Base-by-base conservation (phyloP, 2,888 invertebrate species). In the Lamproptera curius region DNA sequence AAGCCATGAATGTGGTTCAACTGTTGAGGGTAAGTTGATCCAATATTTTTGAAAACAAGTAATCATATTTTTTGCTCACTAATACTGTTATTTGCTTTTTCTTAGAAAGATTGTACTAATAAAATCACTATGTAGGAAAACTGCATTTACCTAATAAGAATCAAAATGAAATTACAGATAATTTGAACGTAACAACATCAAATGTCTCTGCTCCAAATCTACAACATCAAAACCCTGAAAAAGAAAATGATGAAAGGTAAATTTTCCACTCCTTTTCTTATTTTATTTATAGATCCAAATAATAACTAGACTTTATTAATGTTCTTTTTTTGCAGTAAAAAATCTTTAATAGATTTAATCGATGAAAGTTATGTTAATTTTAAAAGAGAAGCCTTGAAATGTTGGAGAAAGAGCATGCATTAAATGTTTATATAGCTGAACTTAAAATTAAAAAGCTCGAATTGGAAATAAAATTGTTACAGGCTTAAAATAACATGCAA, bases 401-500 rank as follows among this genome's bases (percentile, higher is more conserved):
- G 34, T 13, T 34, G 13, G 34, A 13, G 14, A 34, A 11, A 13
- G 34, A 13, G 34, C 34, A 34, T 34, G 34, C 2, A 34, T 34
- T 34, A 34, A 34, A 34, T 34, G 13, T 34, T 34, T 14, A 14
- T 13, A 34, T 34, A 34, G 34, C 34, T 34, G 2, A 13, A 34
- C 34, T 34, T 34, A 13, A 34, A 34, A 34, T 34, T 13, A 34
- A 34, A 34, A 34, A 34, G 34, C 34, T 34, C 4, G 13, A 34
- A 34, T 13, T 34, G 14, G 34, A 34, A 34, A 34, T 34, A 34
- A 14, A 34, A 13, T 13, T 34, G 14, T 13, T 34, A 34, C 34
- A 34, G 34, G 34, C 10, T 8, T 13, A 34, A 14, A 2, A 34
- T 10, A 34, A 34, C 14, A 34, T 34, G 8, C 34, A 11, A 34